These are phyloP conservation scores for Drosophila birchii DNA, from an alignment of 2,888 invertebrate species.

Conservation along the genomic window DNA sequence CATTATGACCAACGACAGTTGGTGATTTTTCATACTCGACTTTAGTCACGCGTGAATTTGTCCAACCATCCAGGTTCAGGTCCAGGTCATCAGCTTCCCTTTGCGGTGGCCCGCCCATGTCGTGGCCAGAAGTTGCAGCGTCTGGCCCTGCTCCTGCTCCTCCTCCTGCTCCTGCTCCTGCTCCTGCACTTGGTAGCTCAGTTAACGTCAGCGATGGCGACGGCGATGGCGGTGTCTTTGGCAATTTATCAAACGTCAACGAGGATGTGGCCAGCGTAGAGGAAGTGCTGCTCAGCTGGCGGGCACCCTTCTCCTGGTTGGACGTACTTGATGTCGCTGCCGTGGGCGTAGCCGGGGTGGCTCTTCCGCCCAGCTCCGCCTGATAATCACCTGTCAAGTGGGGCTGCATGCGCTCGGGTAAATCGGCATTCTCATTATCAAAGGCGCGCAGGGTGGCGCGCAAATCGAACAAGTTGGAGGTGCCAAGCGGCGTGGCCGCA, in stretches of 20 bases:
- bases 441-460: constrained; percentile 74
- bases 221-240: constrained; percentile 55
- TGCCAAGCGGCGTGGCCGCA: constrained; percentile 44
- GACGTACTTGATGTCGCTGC: constrained; percentile 25
- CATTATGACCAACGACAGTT: constrained; percentile 71
- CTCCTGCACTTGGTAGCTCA: constrained; percentile 50
- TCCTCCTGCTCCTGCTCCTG: background rate
- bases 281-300: constrained; percentile 69
- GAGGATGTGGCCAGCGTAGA: constrained; percentile 74
- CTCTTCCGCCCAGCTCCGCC: constrained; percentile 15
- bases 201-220: constrained; percentile 45
- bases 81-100: constrained; percentile 23
- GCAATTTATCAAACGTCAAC: constrained; percentile 77
- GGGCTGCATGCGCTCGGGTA: constrained; percentile 67
- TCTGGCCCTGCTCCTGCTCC: background rate
- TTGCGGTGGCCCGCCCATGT: constrained; percentile 64
- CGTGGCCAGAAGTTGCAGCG: constrained; percentile 39
- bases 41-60: constrained; percentile 77
- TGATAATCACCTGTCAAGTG: constrained; percentile 58
- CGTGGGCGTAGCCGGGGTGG: constrained; percentile 29
- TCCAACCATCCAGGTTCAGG: constrained; percentile 53
- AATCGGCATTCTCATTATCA: constrained; percentile 76
- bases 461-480: constrained; percentile 71
- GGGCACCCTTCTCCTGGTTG: constrained; percentile 50
- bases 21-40: constrained; percentile 78